Percentiles rank a stretch among this genome's conserved stretches.
Conservation (phyloP, 1,140 invertebrate species). For the Scylla paramamosain region DNA sequence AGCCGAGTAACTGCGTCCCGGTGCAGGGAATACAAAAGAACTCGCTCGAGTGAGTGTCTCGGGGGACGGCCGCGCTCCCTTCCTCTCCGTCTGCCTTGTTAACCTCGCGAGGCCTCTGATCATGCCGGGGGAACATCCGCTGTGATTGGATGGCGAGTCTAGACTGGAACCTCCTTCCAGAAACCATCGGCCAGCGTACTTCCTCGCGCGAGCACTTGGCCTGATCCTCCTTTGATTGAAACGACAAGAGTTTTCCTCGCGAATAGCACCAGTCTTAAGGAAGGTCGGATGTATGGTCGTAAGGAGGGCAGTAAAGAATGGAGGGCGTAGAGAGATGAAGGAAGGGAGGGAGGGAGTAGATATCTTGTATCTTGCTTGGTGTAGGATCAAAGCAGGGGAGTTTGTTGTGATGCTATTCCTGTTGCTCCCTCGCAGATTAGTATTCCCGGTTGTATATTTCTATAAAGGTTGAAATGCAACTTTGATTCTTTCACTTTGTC, state of each 20-base stretch:
- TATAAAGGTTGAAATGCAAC: too few relatives aligned
- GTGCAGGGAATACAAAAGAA: not conserved
- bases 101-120: not conserved
- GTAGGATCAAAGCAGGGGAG: not conserved
- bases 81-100: constrained; percentile 18
- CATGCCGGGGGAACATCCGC: constrained; percentile 17
- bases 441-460: too few relatives aligned
- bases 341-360: not conserved
- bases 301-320: not conserved
- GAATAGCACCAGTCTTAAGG: not conserved
- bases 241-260: not conserved
- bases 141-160: constrained; percentile 8
- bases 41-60: not conserved
- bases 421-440: not conserved
- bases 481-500: too few relatives aligned
- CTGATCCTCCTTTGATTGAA: constrained; percentile 5
- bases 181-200: not conserved
- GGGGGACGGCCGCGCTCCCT: not conserved
- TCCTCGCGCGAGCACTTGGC: not conserved
- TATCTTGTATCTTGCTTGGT: not conserved
- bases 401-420: not conserved
- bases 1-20: not conserved
- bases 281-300: not conserved
- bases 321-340: not conserved
- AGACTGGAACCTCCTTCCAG: not conserved